These are phyloP conservation scores for Pituophis catenifer DNA, from an alignment of 2,113 vertebrate species.

Conservation along the genomic window DNA sequence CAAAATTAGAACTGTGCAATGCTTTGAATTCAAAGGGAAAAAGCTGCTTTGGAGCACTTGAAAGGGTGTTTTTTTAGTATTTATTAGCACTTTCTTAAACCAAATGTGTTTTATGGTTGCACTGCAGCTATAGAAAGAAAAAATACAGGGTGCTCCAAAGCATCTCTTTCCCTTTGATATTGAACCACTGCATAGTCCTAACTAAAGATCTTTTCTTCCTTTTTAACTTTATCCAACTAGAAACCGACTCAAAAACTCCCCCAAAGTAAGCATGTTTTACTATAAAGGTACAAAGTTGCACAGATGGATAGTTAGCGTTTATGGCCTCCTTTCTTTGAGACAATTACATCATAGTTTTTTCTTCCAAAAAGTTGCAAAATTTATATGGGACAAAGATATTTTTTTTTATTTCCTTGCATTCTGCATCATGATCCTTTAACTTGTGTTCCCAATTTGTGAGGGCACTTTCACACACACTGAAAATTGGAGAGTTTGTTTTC, in stretches of 20 bases:
- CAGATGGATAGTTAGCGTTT: neutral
- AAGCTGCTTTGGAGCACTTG: neutral
- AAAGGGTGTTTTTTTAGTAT: neutral
- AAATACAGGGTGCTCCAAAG: neutral
- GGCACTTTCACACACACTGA: neutral
- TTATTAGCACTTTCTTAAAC: neutral
- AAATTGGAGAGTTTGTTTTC: conserved; percentile 2
- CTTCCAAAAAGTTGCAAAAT: conserved; percentile 7
- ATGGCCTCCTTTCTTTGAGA: neutral
- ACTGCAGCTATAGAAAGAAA: neutral
- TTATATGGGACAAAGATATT: conserved; percentile 16
- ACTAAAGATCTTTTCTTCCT: neutral
- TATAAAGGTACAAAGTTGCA: neutral
- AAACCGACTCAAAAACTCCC: neutral
- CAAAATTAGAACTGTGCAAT: neutral
- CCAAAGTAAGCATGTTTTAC: neutral
- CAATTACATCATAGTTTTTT: neutral
- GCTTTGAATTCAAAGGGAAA: neutral
- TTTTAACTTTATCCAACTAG: neutral
- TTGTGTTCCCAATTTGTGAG: neutral
- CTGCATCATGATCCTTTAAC: neutral
- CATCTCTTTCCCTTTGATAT: neutral
- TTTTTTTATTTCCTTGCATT: neutral
- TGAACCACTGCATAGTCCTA: neutral
- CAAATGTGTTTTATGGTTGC: neutral